Evolutionary conservation across 2,888 invertebrate genomes (phyloP).

Genomic region (Gymnocheta viridis): DNA sequence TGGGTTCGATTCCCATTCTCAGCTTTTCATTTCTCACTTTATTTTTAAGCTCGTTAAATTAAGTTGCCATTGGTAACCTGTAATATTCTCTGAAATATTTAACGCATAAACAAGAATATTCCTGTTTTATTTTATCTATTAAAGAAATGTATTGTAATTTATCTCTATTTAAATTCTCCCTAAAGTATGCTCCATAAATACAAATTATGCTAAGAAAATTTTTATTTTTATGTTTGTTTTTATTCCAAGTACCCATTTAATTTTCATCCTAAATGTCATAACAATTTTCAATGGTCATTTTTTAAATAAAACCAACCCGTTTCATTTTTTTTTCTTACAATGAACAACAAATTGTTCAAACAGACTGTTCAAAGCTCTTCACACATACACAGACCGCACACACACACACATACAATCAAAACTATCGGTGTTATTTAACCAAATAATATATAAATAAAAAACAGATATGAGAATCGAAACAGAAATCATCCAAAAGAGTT

Average conservation of each 20-base stretch:
- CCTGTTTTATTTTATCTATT: background rate
- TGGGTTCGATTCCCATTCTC: too few species aligned
- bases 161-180: background rate
- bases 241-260: slow-evolving; percentile 39
- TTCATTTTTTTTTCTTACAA: background rate
- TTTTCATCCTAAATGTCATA: slow-evolving; percentile 53
- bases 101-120: too few species aligned
- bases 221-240: background rate
- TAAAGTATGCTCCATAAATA: background rate
- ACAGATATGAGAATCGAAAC: slow-evolving; percentile 19
- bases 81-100: too few species aligned
- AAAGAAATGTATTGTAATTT: background rate
- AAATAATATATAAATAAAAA: slow-evolving; percentile 14
- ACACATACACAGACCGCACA: background rate
- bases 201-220: background rate
- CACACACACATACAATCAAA: background rate
- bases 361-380: background rate
- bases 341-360: background rate
- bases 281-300: slow-evolving; percentile 54
- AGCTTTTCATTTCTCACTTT: too few species aligned
- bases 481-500: slow-evolving; percentile 51
- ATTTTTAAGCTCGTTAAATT: too few species aligned
- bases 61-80: too few species aligned
- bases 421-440: background rate
- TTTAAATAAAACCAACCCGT: slow-evolving; percentile 20